Conservation (phyloP, 2,888 invertebrate species). For the Lasioglossum malachurum region DNA sequence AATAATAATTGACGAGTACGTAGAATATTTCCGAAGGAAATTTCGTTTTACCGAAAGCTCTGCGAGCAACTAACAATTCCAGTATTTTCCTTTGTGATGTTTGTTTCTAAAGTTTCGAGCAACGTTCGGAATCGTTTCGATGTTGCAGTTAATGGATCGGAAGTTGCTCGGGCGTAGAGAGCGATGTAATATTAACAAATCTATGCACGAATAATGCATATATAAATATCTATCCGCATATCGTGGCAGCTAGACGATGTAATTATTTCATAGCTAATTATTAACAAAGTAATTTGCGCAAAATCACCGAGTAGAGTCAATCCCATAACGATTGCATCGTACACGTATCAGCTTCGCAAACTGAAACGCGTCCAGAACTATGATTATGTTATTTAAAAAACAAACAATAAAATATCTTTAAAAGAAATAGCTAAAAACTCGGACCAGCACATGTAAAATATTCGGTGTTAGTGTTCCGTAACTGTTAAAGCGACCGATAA, state of each 20-base stretch:
- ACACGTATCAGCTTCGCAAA: neutral
- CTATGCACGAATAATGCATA: neutral
- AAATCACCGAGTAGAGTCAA: neutral
- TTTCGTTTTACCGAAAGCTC: neutral
- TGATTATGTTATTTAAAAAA: neutral
- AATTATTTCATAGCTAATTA: neutral
- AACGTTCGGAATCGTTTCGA: neutral
- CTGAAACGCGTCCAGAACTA: neutral
- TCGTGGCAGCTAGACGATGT: neutral
- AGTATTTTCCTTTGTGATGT: neutral
- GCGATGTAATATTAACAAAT: conserved; percentile 7
- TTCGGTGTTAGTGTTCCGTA: too few relatives aligned
- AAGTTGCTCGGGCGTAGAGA: neutral
- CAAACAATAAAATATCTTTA: neutral
- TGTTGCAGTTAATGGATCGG: neutral
- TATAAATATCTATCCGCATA: neutral
- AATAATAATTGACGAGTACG: neutral
- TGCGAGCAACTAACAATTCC: too few relatives aligned
- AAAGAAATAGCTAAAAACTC: too few relatives aligned
- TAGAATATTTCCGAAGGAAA: neutral
- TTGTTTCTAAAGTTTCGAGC: neutral
- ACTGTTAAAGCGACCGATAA: too few relatives aligned
- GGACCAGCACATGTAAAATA: too few relatives aligned
- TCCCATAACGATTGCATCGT: neutral
- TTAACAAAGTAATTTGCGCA: neutral